phyloP scores from a whole-genome alignment of 2,113 vertebrate genomes.

The Actenoides lindsayi region DNA sequence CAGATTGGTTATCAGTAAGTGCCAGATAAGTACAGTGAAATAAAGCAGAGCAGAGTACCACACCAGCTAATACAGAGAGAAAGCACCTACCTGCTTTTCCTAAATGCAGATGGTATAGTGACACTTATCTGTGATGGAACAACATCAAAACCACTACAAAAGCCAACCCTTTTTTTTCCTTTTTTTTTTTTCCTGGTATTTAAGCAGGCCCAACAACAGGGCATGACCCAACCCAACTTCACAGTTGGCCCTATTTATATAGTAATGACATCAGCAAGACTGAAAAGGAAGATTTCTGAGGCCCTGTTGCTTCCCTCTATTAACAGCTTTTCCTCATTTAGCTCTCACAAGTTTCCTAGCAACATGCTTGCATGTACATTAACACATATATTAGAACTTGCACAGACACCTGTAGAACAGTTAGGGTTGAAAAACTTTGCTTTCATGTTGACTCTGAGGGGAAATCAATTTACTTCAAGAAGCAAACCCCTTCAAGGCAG shows the following conservation, averaged over 20 bases:
- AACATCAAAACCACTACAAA: neutral
- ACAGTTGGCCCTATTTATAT: neutral
- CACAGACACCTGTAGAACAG: constrained; percentile 49
- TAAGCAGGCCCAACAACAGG: neutral
- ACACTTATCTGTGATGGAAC: neutral
- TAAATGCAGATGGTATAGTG: neutral
- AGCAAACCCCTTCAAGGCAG: neutral
- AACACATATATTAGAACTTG: constrained; percentile 39
- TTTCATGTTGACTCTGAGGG: neutral
- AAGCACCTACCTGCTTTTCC: neutral
- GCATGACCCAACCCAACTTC: neutral
- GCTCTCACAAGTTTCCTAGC: constrained; percentile 63
- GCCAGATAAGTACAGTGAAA: neutral
- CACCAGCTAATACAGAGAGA: fast-evolving
- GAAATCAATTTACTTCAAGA: constrained; percentile 28
- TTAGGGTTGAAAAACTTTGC: neutral
- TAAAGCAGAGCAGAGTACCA: neutral
- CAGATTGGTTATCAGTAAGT: fast-evolving
- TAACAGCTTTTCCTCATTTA: constrained; percentile 54
- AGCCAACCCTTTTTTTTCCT: neutral
- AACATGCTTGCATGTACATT: constrained; percentile 35
- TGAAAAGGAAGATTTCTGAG: constrained; percentile 12
- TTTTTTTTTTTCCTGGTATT: neutral
- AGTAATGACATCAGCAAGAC: neutral
- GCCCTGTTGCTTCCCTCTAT: neutral